These are phyloP conservation scores for Gallinago undulata DNA, from an alignment of 2,113 vertebrate species.

Conservation along the genomic window DNA sequence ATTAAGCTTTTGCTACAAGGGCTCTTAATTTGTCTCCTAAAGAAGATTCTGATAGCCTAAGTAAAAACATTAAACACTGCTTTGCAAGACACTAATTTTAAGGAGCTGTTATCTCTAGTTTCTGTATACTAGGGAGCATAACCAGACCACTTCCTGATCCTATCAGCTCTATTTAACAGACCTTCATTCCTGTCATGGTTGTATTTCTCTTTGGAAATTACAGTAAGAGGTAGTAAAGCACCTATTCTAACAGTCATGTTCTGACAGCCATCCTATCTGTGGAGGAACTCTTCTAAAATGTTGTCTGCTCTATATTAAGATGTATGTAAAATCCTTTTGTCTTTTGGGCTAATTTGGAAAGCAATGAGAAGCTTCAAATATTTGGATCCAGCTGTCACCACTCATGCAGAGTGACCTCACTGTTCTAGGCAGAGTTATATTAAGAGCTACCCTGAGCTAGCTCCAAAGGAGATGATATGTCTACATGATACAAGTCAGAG, in stretches of 20 bases:
- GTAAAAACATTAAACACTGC: not conserved
- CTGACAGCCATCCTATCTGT: not conserved
- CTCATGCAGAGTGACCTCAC: not conserved
- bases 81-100: not conserved
- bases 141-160: not conserved
- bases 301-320: not conserved
- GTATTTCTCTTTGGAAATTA: not conserved
- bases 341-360: not conserved
- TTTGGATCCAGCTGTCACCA: conserved; percentile 3
- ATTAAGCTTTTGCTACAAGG: not conserved
- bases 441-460: not conserved
- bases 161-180: not conserved
- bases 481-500: not conserved
- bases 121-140: not conserved
- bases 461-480: not conserved
- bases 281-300: not conserved
- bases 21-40: not conserved
- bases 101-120: not conserved
- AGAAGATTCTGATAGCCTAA: not conserved
- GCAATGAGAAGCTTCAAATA: not conserved
- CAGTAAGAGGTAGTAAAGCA: not conserved
- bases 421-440: not conserved
- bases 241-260: not conserved
- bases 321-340: not conserved
- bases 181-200: not conserved